Evolutionary conservation across 2,888 invertebrate species (phyloP).

Genomic region (Alviniconcha strummeri): DNA sequence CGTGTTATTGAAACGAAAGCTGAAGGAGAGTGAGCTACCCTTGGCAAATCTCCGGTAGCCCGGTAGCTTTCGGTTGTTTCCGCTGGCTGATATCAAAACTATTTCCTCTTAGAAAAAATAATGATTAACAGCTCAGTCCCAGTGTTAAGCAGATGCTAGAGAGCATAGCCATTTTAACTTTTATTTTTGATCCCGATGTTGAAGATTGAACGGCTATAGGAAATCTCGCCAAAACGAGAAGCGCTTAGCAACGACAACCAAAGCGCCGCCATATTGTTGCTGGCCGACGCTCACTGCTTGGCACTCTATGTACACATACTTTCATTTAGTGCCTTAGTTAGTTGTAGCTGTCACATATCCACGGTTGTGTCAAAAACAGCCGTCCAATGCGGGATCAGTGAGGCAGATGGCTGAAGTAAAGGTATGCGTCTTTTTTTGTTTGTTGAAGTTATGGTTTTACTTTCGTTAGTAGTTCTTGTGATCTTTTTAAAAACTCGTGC

Average conservation of each 20-base stretch:
- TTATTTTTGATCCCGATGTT: too few relatives aligned
- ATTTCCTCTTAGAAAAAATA: background rate
- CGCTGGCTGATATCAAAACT: background rate
- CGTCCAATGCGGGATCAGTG: background rate
- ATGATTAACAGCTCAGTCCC: background rate
- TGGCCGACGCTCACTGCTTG: conserved; percentile 16
- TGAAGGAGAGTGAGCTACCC: background rate
- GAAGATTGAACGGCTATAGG: background rate
- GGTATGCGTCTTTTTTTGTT: background rate
- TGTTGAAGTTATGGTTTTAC: background rate
- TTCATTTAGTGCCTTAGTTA: conserved; percentile 14
- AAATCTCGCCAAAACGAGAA: conserved; percentile 16
- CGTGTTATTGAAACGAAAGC: background rate
- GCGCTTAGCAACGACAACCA: conserved; percentile 31
- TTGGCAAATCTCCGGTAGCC: background rate
- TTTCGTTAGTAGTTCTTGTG: conserved; percentile 5
- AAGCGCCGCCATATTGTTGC: conserved; percentile 19
- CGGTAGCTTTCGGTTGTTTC: background rate
- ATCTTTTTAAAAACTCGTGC: too few relatives aligned
- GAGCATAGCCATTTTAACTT: too few relatives aligned
- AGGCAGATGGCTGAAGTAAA: conserved; percentile 18
- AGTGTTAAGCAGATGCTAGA: background rate
- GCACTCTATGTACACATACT: conserved; percentile 15
- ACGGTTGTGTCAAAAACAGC: conserved; percentile 11
- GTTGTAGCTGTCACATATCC: conserved; percentile 2